phyloP scores from a whole-genome alignment of 2,888 invertebrate species.

The Dermolepida albohirtum region DNA sequence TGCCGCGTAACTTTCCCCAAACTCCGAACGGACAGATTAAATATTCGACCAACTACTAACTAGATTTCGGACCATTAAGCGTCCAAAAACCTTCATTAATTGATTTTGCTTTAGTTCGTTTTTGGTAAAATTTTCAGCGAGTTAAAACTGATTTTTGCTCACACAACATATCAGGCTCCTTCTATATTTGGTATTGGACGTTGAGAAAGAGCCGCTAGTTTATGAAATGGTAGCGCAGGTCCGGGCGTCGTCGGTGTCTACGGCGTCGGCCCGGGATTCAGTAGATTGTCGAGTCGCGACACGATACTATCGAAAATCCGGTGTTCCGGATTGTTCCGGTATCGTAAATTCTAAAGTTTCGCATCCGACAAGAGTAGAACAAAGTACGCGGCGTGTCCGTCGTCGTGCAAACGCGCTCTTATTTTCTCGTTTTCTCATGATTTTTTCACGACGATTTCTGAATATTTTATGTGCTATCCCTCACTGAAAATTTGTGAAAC shows the following conservation, averaged over 20 bases:
- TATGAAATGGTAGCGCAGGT: constrained; percentile 59
- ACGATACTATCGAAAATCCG: constrained; percentile 46
- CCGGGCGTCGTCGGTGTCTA: constrained; percentile 69
- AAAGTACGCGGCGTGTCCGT: constrained; percentile 10
- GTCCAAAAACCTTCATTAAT: constrained; percentile 28
- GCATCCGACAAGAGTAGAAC: constrained; percentile 32
- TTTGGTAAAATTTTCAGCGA: constrained; percentile 14
- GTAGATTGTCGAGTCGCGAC: constrained; percentile 63
- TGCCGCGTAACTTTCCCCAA: constrained; percentile 33
- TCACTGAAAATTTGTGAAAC: not conserved
- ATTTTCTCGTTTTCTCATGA: not conserved
- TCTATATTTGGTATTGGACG: not conserved
- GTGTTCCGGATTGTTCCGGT: constrained; percentile 38
- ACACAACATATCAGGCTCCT: constrained; percentile 7
- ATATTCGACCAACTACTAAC: constrained; percentile 29
- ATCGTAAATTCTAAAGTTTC: constrained; percentile 40
- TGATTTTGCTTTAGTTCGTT: constrained; percentile 30
- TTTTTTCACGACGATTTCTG: constrained; percentile 5
- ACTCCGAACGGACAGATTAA: constrained; percentile 23
- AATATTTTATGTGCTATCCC: constrained; percentile 14
- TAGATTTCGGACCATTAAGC: constrained; percentile 34
- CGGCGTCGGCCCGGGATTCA: constrained; percentile 70
- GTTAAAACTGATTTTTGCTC: constrained; percentile 27
- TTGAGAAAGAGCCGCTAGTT: constrained; percentile 31
- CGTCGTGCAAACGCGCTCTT: not conserved